Evolutionary conservation across 1,140 invertebrate genomes (phyloP), one percentile per base, ranked within the genome.

Genomic region (Odontomachus brunneus): DNA sequence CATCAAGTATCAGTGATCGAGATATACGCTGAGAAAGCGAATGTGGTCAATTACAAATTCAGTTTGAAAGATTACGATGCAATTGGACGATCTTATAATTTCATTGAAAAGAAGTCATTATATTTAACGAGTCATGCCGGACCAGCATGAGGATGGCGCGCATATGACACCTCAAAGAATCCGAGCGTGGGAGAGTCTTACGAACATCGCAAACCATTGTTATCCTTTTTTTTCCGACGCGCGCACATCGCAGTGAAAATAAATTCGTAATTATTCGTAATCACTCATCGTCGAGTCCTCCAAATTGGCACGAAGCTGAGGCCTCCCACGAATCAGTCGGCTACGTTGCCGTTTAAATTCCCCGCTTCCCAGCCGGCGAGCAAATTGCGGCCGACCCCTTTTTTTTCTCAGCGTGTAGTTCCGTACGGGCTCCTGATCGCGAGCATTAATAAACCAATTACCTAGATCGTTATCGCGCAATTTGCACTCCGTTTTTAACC

Each of bases 191-290:
- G 55, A 60, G 33, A 74, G 38, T 55, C 15, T 5, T 49, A 26
- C 3, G 3, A 44, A 33, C 29, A 5, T 55, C 19, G 24, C 11
- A 26, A 7, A 11, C 38, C 38, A 26, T 2, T 24, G 2, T 71
- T 26, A 78, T 24, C 51, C 22, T n/a, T n/a, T 14, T 33, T 2
- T 17, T 26, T 19, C 26, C 11, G 15, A 22, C 22, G n/a, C n/a
- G n/a, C n/a, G n/a, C n/a, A n/a, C n/a, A n/a, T n/a, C n/a, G 44
- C 38, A 49, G 11, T 17, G 29, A 19, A 75, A 51, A n/a, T 63
- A 57, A 57, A 69, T 71, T 69, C 38, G 22, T 29, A 44, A 55
- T 80, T 24, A 22, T 15, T 76, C 24, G 51, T 33, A 78, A 69
- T 44, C 26, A 9, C 26, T 71, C 49, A 22, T 17, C 51, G 22